A percentile compares a stretch with the other conserved stretches of the same genome.
Conservation (phyloP, 2,113 vertebrate species). For the Dascyllus trimaculatus region DNA sequence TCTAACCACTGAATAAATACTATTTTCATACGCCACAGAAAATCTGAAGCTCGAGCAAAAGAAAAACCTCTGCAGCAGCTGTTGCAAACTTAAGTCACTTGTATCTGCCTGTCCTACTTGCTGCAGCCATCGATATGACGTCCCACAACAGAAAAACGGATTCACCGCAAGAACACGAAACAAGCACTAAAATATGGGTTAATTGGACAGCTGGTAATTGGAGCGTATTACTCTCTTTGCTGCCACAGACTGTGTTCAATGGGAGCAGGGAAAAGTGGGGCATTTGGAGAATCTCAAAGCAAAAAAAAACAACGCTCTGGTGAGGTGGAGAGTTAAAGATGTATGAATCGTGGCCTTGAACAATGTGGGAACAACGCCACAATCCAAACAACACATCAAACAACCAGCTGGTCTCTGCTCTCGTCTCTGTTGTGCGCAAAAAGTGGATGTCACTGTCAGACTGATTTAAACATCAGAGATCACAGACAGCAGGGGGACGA, state of each 20-base stretch:
- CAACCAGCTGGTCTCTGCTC: neutral
- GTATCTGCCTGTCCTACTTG: slow-evolving; percentile 54
- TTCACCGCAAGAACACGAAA: slow-evolving; percentile 34
- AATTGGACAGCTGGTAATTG: slow-evolving; percentile 57
- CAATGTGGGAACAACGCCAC: neutral
- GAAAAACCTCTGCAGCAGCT: slow-evolving; percentile 27
- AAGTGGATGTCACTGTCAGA: neutral
- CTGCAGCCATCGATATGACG: neutral
- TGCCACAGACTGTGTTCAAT: slow-evolving; percentile 36
- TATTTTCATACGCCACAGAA: slow-evolving; percentile 31
- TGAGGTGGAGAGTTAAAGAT: slow-evolving; percentile 25
- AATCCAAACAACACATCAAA: slow-evolving; percentile 43
- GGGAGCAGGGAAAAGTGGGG: slow-evolving; percentile 32
- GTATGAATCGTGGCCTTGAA: slow-evolving; percentile 8
- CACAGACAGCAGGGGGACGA: neutral
- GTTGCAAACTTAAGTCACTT: slow-evolving; percentile 8
- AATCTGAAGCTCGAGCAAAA: slow-evolving; percentile 11
- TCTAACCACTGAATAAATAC: slow-evolving; percentile 30
- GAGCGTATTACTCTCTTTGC: slow-evolving; percentile 38
- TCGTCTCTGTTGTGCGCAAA: neutral
- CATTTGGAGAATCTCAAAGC: slow-evolving; percentile 42
- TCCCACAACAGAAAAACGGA: neutral
- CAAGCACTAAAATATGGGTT: slow-evolving; percentile 17
- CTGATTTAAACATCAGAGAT: neutral
- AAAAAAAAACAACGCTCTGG: neutral